Evolutionary conservation across 1,140 invertebrate genomes (phyloP).

Genomic region (Ericerus pela): DNA sequence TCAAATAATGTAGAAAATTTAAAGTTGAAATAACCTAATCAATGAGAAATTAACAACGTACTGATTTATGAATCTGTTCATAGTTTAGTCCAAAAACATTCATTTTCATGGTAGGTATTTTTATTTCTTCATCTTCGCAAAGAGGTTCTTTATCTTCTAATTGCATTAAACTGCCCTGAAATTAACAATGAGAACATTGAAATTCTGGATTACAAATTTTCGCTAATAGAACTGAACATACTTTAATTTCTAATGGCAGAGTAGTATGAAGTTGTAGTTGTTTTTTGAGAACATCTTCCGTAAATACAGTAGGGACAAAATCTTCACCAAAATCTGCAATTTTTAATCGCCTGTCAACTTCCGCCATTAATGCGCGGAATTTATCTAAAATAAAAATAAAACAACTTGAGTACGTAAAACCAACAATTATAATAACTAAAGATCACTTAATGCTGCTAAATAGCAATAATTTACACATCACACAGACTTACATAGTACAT

Average conservation of each 20-base stretch:
- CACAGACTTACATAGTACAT: too few species aligned
- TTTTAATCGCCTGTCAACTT: constrained; percentile 41
- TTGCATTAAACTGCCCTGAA: constrained; percentile 35
- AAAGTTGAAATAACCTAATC: neutral
- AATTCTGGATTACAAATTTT: neutral
- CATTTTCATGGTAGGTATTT: constrained; percentile 43
- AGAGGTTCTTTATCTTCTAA: constrained; percentile 28
- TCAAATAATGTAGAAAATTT: neutral
- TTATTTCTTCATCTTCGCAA: constrained; percentile 17
- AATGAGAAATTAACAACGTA: neutral
- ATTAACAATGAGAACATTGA: constrained; percentile 14
- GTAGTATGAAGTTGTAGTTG: neutral
- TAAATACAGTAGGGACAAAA: constrained; percentile 34
- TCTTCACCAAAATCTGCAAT: constrained; percentile 45
- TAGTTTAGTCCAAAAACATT: constrained; percentile 54
- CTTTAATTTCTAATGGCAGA: neutral
- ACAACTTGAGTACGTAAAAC: constrained; percentile 6
- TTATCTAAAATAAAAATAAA: constrained; percentile 35
- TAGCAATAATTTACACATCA: too few species aligned
- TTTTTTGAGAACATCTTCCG: constrained; percentile 19
- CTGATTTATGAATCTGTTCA: constrained; percentile 31
- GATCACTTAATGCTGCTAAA: too few species aligned
- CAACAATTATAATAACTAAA: too few species aligned
- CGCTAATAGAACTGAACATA: neutral
- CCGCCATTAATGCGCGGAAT: constrained; percentile 31